These are phyloP conservation scores for human (Homo sapiens) DNA, from an alignment of 2,113 vertebrate species.

Conservation along the genomic window GRCh38 chrX:134562001-134562500, in stretches of 20 bases:
- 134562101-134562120: not conserved
- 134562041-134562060: not conserved
- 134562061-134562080: constrained; percentile 3
- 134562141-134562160: not conserved
- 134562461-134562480: not conserved
- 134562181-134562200: not conserved
- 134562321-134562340: not conserved
- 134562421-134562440: not conserved
- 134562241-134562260: not conserved
- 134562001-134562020: not conserved
- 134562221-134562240: constrained; percentile 2
- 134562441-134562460: not conserved
- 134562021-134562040: not conserved
- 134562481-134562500: not conserved
- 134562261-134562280: not conserved
- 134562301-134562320: not conserved
- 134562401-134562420: not conserved
- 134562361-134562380: constrained; percentile 19
- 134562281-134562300: not conserved
- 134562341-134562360: not conserved
- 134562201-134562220: not conserved
- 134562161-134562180: not conserved
- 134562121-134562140: not conserved
- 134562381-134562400: not conserved
- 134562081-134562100: not conserved